A percentile compares a stretch with the other conserved stretches of the same genome.
Evolutionary conservation across 1,140 invertebrate genomes (phyloP).

Genomic region (Telenomus remus): DNA sequence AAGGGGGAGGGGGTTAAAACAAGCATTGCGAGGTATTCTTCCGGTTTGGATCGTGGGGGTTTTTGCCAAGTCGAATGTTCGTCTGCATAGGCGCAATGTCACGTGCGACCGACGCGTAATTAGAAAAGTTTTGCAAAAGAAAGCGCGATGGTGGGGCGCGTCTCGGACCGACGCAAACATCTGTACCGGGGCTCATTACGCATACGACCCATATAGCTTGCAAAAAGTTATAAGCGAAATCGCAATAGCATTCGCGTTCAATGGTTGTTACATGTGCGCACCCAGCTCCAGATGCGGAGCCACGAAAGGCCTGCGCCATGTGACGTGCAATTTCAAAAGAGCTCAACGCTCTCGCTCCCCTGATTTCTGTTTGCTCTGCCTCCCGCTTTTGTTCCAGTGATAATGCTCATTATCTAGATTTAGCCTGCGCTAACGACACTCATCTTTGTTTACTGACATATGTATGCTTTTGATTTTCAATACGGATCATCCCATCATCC

Average conservation of each 20-base stretch:
- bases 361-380: conserved; percentile 23
- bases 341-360: conserved; percentile 18
- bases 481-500: not conserved
- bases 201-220: conserved; percentile 42
- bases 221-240: conserved; percentile 57
- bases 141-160: conserved; percentile 9
- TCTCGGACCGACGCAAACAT: conserved; percentile 36
- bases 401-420: conserved; percentile 44
- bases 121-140: conserved; percentile 62
- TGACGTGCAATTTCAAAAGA: conserved; percentile 54
- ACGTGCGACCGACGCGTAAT: conserved; percentile 50
- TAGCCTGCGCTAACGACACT: conserved; percentile 16
- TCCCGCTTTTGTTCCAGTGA: conserved; percentile 19
- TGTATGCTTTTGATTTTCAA: conserved; percentile 1
- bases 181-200: conserved; percentile 46
- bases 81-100: too few relatives aligned
- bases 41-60: conserved; percentile 11
- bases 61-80: too few relatives aligned
- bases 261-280: conserved; percentile 58
- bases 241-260: conserved; percentile 57
- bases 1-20: conserved; percentile 17
- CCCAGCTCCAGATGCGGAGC: conserved; percentile 38
- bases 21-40: conserved; percentile 40
- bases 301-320: conserved; percentile 46
- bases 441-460: conserved; percentile 15